Evolutionary conservation across 1,140 invertebrate genomes (phyloP), one percentile per base, ranked within the genome.

Genomic region (Coboldia fuscipes): DNA sequence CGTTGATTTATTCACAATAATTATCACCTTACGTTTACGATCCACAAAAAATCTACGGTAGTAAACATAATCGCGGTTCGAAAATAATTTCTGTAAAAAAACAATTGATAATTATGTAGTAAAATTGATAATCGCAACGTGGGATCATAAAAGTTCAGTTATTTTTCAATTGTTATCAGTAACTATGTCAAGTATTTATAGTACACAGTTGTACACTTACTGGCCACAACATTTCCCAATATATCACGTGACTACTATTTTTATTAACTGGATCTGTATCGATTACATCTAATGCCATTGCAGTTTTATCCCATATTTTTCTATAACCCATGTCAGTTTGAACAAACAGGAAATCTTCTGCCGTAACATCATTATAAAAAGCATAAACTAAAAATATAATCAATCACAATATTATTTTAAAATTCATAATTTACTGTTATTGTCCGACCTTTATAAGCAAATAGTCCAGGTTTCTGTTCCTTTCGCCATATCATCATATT

Each of bases 141-240:
- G 20, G 24, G 10, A 17, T 20, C 16, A 37, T 9, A 12, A 3
- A 22, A 30, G 5, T 33, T 30, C n/a, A 26, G 27, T n/a, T 20
- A 26, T 18, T 17, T 16, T 39, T 34, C 33, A 37, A 3, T 38
- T 9, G 35, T 27, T 1, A 30, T 23, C 17, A 32, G n/a, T n/a
- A 18, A 23, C 17, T 2, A 32, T 34, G 21, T n/a, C 34, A n/a
- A 15, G n/a, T n/a, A n/a, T n/a, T n/a, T n/a, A n/a, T n/a, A n/a
- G n/a, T n/a, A n/a, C n/a, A 8, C 14, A 31, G 3, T 16, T n/a
- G 3, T 4, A 13, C 12, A 62, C 66, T 64, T 56, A 79, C 74
- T 41, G 83, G 82, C 78, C 81, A 86, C 39, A 73, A 59, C 54
- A 83, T 78, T 58, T 85, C 81, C 82, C 82, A 89, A 46, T 86